phyloP scores from a whole-genome alignment of 2,888 invertebrate genomes.

The Corbicula japonica region DNA sequence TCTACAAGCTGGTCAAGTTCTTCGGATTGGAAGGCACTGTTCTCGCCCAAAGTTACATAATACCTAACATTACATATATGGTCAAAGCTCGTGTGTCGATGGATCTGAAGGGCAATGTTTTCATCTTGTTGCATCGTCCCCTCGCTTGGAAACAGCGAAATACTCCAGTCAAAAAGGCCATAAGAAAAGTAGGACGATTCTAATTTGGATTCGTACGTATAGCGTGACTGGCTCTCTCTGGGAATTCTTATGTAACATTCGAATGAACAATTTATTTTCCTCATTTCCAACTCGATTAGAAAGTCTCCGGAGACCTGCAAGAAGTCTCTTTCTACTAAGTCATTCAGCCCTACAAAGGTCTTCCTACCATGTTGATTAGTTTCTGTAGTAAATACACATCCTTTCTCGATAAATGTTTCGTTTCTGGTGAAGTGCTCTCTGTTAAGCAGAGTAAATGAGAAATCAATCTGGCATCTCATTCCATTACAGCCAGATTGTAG shows the following conservation, averaged over 20 bases:
- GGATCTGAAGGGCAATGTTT: constrained; percentile 87
- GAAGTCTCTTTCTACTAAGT: constrained; percentile 89
- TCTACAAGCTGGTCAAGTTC: constrained; percentile 82
- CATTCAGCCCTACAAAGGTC: constrained; percentile 83
- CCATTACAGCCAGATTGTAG: constrained; percentile 92
- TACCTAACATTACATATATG: constrained; percentile 93
- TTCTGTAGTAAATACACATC: constrained; percentile 88
- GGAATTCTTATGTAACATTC: constrained; percentile 89
- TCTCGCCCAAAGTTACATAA: constrained; percentile 88
- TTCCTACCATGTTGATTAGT: constrained; percentile 81
- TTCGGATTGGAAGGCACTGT: constrained; percentile 80
- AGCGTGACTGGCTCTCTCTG: constrained; percentile 79
- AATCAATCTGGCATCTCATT: constrained; percentile 92
- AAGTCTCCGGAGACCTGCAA: constrained; percentile 94
- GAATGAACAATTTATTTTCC: constrained; percentile 92
- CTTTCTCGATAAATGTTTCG: constrained; percentile 93
- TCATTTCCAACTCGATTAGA: constrained; percentile 92
- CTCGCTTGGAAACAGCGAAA: constrained; percentile 86
- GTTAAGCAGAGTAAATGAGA: constrained; percentile 93
- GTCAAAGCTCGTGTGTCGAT: constrained; percentile 93
- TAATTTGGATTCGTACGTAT: constrained; percentile 83
- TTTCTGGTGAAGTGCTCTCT: constrained; percentile 93
- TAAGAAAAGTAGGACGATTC: constrained; percentile 92
- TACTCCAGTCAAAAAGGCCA: constrained; percentile 94
- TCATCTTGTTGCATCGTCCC: constrained; percentile 80